Evolutionary conservation across 2,888 invertebrate species (phyloP).

Genomic region (Cryptocheilus praepositus): DNA sequence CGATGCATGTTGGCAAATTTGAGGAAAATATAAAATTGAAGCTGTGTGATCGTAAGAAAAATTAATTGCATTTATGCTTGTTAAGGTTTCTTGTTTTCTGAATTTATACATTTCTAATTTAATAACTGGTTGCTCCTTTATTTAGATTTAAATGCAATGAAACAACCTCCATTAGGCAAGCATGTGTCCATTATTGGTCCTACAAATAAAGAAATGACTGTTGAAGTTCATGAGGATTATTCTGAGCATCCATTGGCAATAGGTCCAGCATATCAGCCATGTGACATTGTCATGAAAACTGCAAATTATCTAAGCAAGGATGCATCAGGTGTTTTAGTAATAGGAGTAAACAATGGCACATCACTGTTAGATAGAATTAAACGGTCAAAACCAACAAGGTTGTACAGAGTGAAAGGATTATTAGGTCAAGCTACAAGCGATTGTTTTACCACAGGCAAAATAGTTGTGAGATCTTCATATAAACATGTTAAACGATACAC

Average conservation of each 20-base stretch:
- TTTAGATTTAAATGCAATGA: constrained; percentile 84
- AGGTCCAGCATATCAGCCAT: constrained; percentile 84
- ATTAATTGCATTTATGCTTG: constrained; percentile 1
- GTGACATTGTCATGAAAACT: constrained; percentile 81
- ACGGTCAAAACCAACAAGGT: constrained; percentile 80
- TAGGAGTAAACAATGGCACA: constrained; percentile 84
- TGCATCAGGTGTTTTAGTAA: constrained; percentile 85
- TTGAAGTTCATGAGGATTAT: constrained; percentile 81
- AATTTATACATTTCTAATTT: not conserved
- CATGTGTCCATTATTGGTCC: constrained; percentile 81
- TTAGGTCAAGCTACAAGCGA: constrained; percentile 87
- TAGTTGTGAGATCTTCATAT: constrained; percentile 83
- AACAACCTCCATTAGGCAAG: constrained; percentile 78
- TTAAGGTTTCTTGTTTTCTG: not conserved
- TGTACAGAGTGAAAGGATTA: constrained; percentile 84
- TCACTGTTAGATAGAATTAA: constrained; percentile 78
- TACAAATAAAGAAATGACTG: constrained; percentile 78
- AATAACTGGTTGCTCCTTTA: constrained; percentile 25
- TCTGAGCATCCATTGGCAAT: constrained; percentile 85
- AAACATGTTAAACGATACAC: constrained; percentile 82
- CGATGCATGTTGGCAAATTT: constrained; percentile 77
- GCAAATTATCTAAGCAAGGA: constrained; percentile 80
- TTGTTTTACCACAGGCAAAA: constrained; percentile 83
- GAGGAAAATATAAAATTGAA: constrained; percentile 79
- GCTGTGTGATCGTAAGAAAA: constrained; percentile 81